These are phyloP conservation scores for Nyctalus aviator DNA, from an alignment of 2,797 vertebrate species.

Conservation along the genomic window DNA sequence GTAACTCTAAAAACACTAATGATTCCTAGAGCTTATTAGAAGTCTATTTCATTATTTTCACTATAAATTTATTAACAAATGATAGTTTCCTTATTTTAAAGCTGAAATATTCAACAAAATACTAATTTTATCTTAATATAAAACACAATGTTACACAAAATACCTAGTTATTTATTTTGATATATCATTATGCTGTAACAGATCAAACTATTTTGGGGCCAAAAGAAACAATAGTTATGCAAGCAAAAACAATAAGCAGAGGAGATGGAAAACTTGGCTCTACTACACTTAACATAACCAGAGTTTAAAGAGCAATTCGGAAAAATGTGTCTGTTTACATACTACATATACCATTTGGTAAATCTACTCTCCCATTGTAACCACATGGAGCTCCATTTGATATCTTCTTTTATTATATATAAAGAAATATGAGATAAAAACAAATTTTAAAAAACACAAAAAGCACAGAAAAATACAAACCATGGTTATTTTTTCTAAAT, in stretches of 20 bases:
- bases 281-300: background rate
- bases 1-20: conserved; percentile 75
- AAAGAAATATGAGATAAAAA: conserved; percentile 69
- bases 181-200: conserved; percentile 43
- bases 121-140: conserved; percentile 49
- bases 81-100: conserved; percentile 49
- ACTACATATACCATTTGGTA: conserved; percentile 87
- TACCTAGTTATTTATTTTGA: conserved; percentile 41
- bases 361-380: conserved; percentile 88
- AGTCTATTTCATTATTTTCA: conserved; percentile 67
- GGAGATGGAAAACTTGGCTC: background rate
- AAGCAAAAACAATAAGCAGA: conserved; percentile 58
- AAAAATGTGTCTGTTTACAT: conserved; percentile 47
- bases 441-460: conserved; percentile 65
- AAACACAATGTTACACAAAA: conserved; percentile 21
- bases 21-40: conserved; percentile 66
- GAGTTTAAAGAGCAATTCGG: conserved; percentile 14
- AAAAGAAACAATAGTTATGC: conserved; percentile 34
- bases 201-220: conserved; percentile 8
- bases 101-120: conserved; percentile 45
- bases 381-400: conserved; percentile 85
- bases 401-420: conserved; percentile 83
- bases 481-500: conserved; percentile 62
- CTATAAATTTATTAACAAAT: conserved; percentile 56
- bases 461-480: conserved; percentile 49